phyloP scores from a whole-genome alignment of 2,888 invertebrate species.

The Cremastinae sp. region DNA sequence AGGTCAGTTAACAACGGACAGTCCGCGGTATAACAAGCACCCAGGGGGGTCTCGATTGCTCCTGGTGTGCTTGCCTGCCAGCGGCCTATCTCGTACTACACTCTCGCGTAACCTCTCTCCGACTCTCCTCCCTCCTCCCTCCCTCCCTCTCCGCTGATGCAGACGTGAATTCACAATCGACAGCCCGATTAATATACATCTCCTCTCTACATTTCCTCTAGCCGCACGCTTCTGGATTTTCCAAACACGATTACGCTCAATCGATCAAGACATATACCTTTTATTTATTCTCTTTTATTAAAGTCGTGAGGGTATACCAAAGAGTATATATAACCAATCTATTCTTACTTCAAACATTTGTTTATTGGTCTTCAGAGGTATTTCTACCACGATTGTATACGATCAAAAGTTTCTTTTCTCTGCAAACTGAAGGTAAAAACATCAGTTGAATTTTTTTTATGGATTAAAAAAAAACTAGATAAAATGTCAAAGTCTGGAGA shows the following conservation, averaged over 20 bases:
- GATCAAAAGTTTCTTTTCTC: too few relatives aligned
- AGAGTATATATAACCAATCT: too few relatives aligned
- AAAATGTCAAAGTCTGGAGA: too few relatives aligned
- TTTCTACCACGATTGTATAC: too few relatives aligned
- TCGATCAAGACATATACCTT: too few relatives aligned
- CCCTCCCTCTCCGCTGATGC: conserved; percentile 15
- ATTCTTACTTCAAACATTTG: too few relatives aligned
- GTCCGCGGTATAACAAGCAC: conserved; percentile 63
- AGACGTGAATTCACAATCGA: conserved; percentile 51
- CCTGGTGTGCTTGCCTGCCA: conserved; percentile 49
- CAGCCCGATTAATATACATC: conserved; percentile 26
- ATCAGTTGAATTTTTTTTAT: too few relatives aligned
- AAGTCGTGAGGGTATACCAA: not conserved
- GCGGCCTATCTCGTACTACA: conserved; percentile 60
- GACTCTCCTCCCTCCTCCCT: too few relatives aligned
- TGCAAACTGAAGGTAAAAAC: too few relatives aligned
- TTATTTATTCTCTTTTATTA: not conserved
- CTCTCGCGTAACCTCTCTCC: conserved; percentile 4
- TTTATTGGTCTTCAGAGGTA: too few relatives aligned
- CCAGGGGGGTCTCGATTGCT: conserved; percentile 63
- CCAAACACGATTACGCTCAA: not conserved
- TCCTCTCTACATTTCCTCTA: conserved; percentile 16
- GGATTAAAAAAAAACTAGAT: too few relatives aligned
- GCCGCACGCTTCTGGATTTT: conserved; percentile 16
- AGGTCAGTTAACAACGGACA: conserved; percentile 57